These are phyloP conservation scores for Gadopsis marmoratus DNA, from an alignment of 2,797 vertebrate genomes.

Conservation along the genomic window DNA sequence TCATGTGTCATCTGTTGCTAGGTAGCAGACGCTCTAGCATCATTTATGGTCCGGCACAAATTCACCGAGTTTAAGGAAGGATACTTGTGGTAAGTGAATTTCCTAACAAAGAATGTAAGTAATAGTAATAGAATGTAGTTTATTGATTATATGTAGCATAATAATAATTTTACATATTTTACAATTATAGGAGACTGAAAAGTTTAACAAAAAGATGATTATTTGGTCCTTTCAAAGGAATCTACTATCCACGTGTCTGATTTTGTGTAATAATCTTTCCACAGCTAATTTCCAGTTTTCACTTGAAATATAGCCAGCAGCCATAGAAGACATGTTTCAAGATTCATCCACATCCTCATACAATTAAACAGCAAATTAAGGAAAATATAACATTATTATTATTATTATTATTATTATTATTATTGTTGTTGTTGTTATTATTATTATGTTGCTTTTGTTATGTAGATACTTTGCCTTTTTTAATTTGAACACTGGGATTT, in stretches of 20 bases:
- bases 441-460: conserved; percentile 55
- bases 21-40: conserved; percentile 97
- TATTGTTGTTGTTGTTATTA: conserved; percentile 67
- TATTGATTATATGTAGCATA: neutral
- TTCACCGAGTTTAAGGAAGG: conserved; percentile 96
- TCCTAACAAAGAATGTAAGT: neutral
- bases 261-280: conserved; percentile 31
- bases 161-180: neutral
- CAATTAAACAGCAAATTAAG: conserved; percentile 54
- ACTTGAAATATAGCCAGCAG: conserved; percentile 53
- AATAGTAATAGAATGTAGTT: neutral
- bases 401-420: conserved; percentile 60
- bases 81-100: conserved; percentile 92
- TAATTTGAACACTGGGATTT: conserved; percentile 67
- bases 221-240: neutral
- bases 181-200: neutral
- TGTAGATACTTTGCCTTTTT: conserved; percentile 76
- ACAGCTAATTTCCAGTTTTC: conserved; percentile 75
- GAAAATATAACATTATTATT: conserved; percentile 42
- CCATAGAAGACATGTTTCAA: conserved; percentile 63
- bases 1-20: conserved; percentile 66
- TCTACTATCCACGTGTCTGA: neutral
- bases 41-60: conserved; percentile 97
- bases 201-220: neutral
- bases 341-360: conserved; percentile 66